These are phyloP conservation scores for Dysmachus trigonus DNA, from an alignment of 2,888 invertebrate species.

Conservation along the genomic window DNA sequence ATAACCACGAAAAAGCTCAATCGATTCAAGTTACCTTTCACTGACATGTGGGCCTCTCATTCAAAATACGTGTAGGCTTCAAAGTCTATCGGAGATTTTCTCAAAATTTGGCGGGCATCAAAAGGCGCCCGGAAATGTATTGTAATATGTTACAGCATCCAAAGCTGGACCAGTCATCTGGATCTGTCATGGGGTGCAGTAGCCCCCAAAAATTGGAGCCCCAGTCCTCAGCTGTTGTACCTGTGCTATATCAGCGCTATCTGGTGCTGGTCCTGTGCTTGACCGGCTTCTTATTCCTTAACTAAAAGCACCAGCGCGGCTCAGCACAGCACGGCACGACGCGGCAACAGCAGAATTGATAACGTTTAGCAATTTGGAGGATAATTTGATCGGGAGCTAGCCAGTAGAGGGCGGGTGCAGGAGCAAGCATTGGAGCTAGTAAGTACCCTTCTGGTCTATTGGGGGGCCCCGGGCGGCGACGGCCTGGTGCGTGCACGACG, in stretches of 20 bases:
- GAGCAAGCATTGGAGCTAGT: not conserved
- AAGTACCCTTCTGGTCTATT: not conserved
- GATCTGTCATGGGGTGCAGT: not conserved
- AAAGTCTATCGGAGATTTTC: not conserved
- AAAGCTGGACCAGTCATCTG: not conserved
- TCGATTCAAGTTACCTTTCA: not conserved
- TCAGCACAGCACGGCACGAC: not conserved
- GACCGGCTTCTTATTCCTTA: slow-evolving; percentile 6
- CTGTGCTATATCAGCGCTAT: not conserved
- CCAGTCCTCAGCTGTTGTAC: not conserved
- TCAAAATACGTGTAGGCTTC: too few relatives aligned
- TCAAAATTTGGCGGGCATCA: not conserved
- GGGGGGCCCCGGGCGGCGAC: too few relatives aligned
- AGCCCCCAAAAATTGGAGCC: not conserved
- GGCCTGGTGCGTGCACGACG: not conserved
- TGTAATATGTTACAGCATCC: too few relatives aligned
- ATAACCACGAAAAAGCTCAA: too few relatives aligned
- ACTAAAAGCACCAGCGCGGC: not conserved
- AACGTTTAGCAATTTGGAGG: slow-evolving; percentile 18
- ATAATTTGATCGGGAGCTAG: not conserved
- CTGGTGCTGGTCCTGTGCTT: not conserved
- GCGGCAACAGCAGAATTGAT: not conserved
- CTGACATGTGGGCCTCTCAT: not conserved
- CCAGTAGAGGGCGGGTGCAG: not conserved
- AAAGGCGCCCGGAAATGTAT: not conserved